These are phyloP conservation scores for Eriosoma lanigerum DNA, from an alignment of 1,140 invertebrate genomes.

Conservation along the genomic window DNA sequence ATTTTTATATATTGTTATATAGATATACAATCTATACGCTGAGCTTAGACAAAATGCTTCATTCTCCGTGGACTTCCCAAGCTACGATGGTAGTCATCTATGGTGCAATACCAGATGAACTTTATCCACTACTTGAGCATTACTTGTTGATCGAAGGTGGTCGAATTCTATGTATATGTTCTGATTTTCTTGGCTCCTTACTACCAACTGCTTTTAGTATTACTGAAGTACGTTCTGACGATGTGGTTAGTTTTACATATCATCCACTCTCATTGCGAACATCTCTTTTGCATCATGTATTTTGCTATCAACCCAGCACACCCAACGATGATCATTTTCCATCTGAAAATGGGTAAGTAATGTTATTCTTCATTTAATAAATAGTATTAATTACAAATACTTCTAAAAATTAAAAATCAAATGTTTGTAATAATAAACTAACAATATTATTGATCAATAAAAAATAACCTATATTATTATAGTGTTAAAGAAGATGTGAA, in stretches of 20 bases:
- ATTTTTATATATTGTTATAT: neutral
- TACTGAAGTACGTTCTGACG: constrained; percentile 78
- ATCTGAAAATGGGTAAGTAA: constrained; percentile 60
- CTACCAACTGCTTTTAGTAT: constrained; percentile 74
- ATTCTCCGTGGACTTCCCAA: constrained; percentile 71
- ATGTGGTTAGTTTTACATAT: constrained; percentile 79
- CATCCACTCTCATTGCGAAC: constrained; percentile 76
- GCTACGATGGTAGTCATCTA: constrained; percentile 75
- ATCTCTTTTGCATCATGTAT: constrained; percentile 82
- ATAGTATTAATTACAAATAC: no score
- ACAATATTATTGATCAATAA: neutral
- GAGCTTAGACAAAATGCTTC: constrained; percentile 64
- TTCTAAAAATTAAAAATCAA: no score
- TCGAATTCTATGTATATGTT: constrained; percentile 77
- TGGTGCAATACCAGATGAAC: constrained; percentile 68
- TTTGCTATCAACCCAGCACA: constrained; percentile 80
- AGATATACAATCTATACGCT: constrained; percentile 78
- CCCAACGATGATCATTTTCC: constrained; percentile 70
- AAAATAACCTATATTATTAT: neutral
- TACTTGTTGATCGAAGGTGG: constrained; percentile 72
- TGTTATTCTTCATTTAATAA: neutral
- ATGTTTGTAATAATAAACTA: constrained; percentile 5
- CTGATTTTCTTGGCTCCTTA: constrained; percentile 75
- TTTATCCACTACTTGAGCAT: constrained; percentile 69
- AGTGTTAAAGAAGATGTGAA: constrained; percentile 50